Base-by-base conservation (phyloP, 2,888 invertebrate species). In the Branchipolynoe longqiensis region DNA sequence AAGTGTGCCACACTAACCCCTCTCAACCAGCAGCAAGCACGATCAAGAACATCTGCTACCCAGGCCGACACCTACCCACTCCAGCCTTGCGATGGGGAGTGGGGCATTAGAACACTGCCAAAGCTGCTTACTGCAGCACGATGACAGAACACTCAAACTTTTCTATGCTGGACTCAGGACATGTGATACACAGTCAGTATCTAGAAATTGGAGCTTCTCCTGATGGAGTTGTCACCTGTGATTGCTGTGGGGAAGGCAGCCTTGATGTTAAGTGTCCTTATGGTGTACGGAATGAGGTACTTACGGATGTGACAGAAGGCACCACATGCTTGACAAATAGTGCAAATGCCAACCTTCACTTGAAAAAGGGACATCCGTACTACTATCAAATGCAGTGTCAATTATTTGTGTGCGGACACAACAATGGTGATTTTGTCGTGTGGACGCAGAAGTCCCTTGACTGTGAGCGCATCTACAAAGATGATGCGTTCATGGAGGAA, bases 341-440 rank as follows among this genome's bases (percentile, higher is more conserved):
- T 14, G 1, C 62, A 1, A 31, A 62, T 25, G 62, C 28, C 2
- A 6, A 28, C 2, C 2, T 62, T 1, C 14, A 33, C 22, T 33
- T 59, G 6, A n/a, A 59, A 22, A 18, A 59, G 4, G 18, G 69
- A 6, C 87, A 87, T 48, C 78, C 69, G 0, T 87, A 87, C 62
- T 87, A 87, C 41, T 85, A 81, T 58, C 88, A 88, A 78, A 73
- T 89, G 14, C 88, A 88, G 56, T 85, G 83, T 14, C 87, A 87
- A 40, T 36, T 88, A 14, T 31, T n/a, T 59, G 56, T 82, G 22
- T 33, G 25, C 6, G 40, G 33, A 8, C 58, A 59, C 8, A 41
- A 78, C 12, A 33, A 64, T n/a, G 87, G 87, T 85, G 84, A 89
- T 82, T 88, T 88, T 87, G 82, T 87, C 82, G 85, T 88, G 1